Evolutionary conservation across 2,888 invertebrate genomes (phyloP).

Genomic region (Caradrina kadenii): DNA sequence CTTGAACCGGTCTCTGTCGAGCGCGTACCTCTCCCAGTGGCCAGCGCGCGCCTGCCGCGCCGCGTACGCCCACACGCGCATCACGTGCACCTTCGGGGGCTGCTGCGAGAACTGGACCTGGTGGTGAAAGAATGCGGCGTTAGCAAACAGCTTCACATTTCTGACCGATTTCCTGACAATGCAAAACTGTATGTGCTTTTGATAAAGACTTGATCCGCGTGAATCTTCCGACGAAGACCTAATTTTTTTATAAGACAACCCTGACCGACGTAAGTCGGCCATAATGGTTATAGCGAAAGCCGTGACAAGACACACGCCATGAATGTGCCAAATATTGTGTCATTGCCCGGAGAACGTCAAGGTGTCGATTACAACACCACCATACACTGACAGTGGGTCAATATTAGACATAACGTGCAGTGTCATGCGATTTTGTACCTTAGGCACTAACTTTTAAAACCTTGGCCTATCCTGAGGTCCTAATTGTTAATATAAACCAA

Average conservation of each 20-base stretch:
- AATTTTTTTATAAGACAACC: too few relatives aligned
- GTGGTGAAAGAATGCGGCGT: slow-evolving; percentile 44
- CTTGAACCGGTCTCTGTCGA: slow-evolving; percentile 89
- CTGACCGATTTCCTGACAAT: too few relatives aligned
- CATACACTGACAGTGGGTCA: too few relatives aligned
- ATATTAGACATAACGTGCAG: neutral
- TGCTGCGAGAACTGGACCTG: slow-evolving; percentile 91
- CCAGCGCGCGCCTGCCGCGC: slow-evolving; percentile 91
- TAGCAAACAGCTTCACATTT: neutral
- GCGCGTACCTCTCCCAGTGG: slow-evolving; percentile 90
- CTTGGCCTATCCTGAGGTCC: too few relatives aligned
- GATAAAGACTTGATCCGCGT: too few relatives aligned
- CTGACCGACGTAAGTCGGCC: too few relatives aligned
- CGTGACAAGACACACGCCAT: neutral
- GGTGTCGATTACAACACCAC: neutral
- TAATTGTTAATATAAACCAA: too few relatives aligned
- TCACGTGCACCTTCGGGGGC: slow-evolving; percentile 89
- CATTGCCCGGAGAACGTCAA: neutral
- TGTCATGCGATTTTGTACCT: neutral
- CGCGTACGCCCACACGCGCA: slow-evolving; percentile 91
- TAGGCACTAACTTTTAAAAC: neutral
- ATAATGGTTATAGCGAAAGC: neutral
- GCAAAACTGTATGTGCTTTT: too few relatives aligned
- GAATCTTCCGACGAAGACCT: too few relatives aligned
- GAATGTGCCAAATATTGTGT: neutral